Base-by-base conservation (phyloP, 2,888 invertebrate species). In the Acrocera orbiculus region DNA sequence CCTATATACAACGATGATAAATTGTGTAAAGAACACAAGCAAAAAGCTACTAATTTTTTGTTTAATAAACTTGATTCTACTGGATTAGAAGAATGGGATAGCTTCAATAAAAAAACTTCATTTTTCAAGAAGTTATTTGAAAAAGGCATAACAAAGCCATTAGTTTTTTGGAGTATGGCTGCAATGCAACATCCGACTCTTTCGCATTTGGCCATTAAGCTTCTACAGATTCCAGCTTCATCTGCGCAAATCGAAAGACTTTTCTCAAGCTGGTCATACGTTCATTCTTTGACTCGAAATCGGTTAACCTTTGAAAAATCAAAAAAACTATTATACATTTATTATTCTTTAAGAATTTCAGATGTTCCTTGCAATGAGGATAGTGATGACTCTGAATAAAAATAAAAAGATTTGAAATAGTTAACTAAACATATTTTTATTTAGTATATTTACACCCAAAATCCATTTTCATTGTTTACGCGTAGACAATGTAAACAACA, bases 141-240 rank as follows among this genome's bases (percentile, higher is more conserved):
- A n/a, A 39, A 41, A 11, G 16, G 23, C 8, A 34, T 39, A 10
- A 7, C n/a, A 28, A 41, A 37, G 17, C 39, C 39, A 8, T 8
- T 37, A 19, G 20, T 35, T 17, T 42, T 37, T 22, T 43, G 43
- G 40, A 32, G 32, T 14, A 30, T 39, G 26, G 41, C 43, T 4
- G 30, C 35, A 32, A 32, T 36, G 9, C 30, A 38, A n/a, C 26
- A 32, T 33, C 28, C 35, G 19, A 30, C 33, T 8, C 30, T 42
- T 11, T n/a, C 34, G 8, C 31, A 31, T 17, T 22, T 41, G 5
- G 42, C 41, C 5, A 19, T 30, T 9, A 41, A 41, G 26, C 27
- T 42, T 14, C 29, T 42, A 14, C 31, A 32, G 28, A 32, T 41
- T 17, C 39, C 41, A 6, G 38, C 38, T n/a, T 42, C 41, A 10